Percentiles rank a stretch among this genome's conserved stretches.
Evolutionary conservation across 2,888 invertebrate genomes (phyloP).

Genomic region (Zygaena filipendulae): DNA sequence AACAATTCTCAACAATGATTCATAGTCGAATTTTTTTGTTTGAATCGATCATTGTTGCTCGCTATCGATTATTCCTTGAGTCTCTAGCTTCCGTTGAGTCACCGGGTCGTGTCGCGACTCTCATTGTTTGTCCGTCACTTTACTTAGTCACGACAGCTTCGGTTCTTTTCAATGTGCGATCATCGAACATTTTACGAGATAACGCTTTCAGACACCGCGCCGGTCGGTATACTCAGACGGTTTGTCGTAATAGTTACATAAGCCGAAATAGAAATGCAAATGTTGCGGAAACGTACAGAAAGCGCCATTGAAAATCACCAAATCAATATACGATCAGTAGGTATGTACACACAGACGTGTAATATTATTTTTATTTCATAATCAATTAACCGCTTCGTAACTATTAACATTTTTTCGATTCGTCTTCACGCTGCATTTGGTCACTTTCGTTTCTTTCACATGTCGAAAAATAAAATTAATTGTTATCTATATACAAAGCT

Average conservation of each 20-base stretch:
- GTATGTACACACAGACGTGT: too few species aligned
- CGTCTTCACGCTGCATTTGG: too few species aligned
- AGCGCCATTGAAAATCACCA: slow-evolving; percentile 1
- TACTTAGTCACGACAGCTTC: slow-evolving; percentile 23
- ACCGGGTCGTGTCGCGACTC: slow-evolving; percentile 22
- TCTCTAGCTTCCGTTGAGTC: slow-evolving; percentile 36
- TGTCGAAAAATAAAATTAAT: too few species aligned
- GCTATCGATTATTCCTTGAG: too few species aligned
- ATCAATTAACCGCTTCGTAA: too few species aligned
- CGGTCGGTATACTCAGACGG: slow-evolving; percentile 17
- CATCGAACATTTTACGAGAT: background rate
- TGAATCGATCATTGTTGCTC: too few species aligned
- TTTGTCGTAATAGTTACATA: slow-evolving; percentile 14
- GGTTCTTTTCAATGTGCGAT: slow-evolving; percentile 2
- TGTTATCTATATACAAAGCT: too few species aligned
- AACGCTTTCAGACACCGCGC: slow-evolving; percentile 13
- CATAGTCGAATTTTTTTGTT: too few species aligned
- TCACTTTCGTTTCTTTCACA: too few species aligned
- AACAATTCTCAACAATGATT: too few species aligned
- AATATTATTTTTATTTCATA: too few species aligned
- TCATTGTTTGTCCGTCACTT: slow-evolving; percentile 34
- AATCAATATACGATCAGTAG: slow-evolving; percentile 7
- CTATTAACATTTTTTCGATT: too few species aligned
- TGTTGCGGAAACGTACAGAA: slow-evolving; percentile 8
- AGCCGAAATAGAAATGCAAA: slow-evolving; percentile 9